Conservation (phyloP, 1,140 invertebrate species). For the Paramacrobiotus metropolitanus region DNA sequence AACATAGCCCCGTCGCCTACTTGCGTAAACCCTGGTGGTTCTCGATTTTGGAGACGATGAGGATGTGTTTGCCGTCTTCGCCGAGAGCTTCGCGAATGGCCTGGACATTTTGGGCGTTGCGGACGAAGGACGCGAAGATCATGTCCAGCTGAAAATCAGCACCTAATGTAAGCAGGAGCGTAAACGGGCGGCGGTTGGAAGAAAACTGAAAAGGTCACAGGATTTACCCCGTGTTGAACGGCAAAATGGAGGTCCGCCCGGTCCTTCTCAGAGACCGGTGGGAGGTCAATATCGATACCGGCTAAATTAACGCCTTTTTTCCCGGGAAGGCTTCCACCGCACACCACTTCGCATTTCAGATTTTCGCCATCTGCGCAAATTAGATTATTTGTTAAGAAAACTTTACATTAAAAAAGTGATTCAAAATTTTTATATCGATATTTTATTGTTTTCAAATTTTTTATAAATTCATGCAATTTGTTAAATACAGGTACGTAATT, state of each 20-base stretch:
- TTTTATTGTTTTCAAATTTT: too few relatives aligned
- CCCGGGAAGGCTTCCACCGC: slow-evolving; percentile 79
- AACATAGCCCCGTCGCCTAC: slow-evolving; percentile 11
- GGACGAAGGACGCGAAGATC: slow-evolving; percentile 95
- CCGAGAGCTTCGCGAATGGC: slow-evolving; percentile 67
- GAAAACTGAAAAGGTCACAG: too few relatives aligned
- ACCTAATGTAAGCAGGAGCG: neutral
- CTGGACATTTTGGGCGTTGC: slow-evolving; percentile 60
- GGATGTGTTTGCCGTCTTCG: slow-evolving; percentile 73
- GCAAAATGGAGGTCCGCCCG: slow-evolving; percentile 79
- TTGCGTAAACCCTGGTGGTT: slow-evolving; percentile 87
- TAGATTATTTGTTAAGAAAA: too few relatives aligned
- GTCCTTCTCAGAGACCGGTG: slow-evolving; percentile 94
- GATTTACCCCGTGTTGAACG: slow-evolving; percentile 50
- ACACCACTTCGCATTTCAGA: slow-evolving; percentile 65
- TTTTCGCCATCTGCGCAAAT: slow-evolving; percentile 24
- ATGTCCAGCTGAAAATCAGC: slow-evolving; percentile 51
- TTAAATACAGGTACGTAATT: too few relatives aligned
- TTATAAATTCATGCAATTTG: too few relatives aligned
- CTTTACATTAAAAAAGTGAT: too few relatives aligned
- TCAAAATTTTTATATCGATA: too few relatives aligned
- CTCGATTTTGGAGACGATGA: slow-evolving; percentile 90
- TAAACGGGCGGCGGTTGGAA: neutral
- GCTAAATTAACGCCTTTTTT: slow-evolving; percentile 90
- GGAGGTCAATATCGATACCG: slow-evolving; percentile 79